phyloP scores from a whole-genome alignment of 2,888 invertebrate genomes.

The Cataglyphis cursor region DNA sequence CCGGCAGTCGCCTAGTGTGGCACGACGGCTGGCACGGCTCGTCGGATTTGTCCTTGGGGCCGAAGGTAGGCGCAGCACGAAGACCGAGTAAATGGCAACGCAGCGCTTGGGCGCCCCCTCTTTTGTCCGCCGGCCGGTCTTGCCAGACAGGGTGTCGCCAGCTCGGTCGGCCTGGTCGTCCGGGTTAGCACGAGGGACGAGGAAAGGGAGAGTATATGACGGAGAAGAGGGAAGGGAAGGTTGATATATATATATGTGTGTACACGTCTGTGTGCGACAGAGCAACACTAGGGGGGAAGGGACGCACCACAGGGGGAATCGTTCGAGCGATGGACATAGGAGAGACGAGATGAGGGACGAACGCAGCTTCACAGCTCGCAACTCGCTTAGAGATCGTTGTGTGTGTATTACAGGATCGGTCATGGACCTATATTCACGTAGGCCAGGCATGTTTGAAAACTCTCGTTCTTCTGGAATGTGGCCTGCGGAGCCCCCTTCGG shows the following conservation, averaged over 20 bases:
- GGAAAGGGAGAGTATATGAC: constrained; percentile 60
- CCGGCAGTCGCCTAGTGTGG: constrained; percentile 82
- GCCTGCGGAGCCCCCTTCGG: constrained; percentile 79
- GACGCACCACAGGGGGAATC: constrained; percentile 67
- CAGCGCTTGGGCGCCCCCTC: constrained; percentile 80
- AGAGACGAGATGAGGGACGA: constrained; percentile 61
- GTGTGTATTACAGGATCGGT: constrained; percentile 82
- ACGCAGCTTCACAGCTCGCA: constrained; percentile 63
- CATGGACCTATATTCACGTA: constrained; percentile 86
- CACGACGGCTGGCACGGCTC: constrained; percentile 85
- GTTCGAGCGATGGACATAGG: constrained; percentile 68
- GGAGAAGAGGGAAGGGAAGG: constrained; percentile 64
- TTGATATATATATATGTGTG: constrained; percentile 22
- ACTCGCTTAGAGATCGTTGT: constrained; percentile 50
- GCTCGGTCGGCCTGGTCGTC: constrained; percentile 92
- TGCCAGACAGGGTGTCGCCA: constrained; percentile 98
- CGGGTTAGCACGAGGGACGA: constrained; percentile 75
- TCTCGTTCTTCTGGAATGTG: constrained; percentile 85
- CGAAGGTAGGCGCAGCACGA: constrained; percentile 80
- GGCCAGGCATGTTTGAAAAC: constrained; percentile 85
- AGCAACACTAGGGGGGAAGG: constrained; percentile 64
- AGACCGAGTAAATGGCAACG: constrained; percentile 81
- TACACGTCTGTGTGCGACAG: constrained; percentile 65
- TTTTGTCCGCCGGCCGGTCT: constrained; percentile 89
- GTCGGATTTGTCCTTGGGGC: constrained; percentile 86